These are phyloP conservation scores for Gymnothorax javanicus DNA, from an alignment of 2,797 vertebrate species.

Conservation along the genomic window DNA sequence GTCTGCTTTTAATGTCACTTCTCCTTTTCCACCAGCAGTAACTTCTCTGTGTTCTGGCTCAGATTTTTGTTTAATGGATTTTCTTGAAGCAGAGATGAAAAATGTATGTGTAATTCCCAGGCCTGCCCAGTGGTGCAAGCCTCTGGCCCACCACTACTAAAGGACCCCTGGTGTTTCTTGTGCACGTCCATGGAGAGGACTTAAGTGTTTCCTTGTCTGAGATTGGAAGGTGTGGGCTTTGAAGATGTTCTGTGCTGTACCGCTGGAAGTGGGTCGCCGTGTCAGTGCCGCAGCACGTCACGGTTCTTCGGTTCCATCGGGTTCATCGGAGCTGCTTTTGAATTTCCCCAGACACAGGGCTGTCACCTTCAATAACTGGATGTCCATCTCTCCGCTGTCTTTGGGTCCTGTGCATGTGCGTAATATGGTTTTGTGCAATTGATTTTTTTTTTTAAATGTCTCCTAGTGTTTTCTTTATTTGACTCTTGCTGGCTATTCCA, in stretches of 20 bases:
- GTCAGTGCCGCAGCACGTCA: neutral
- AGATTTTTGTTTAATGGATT: slow-evolving; percentile 30
- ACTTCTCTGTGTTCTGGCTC: neutral
- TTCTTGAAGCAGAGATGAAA: slow-evolving; percentile 27
- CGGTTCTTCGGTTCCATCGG: neutral
- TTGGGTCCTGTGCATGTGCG: neutral
- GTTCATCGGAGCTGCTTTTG: neutral
- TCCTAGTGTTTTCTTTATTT: neutral
- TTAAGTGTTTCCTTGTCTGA: neutral
- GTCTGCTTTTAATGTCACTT: neutral
- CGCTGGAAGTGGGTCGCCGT: neutral
- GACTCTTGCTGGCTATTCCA: neutral
- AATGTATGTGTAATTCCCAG: slow-evolving; percentile 31
- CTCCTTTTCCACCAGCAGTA: slow-evolving; percentile 3
- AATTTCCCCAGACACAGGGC: neutral
- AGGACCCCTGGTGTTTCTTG: slow-evolving; percentile 21
- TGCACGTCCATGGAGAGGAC: neutral
- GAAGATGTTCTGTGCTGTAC: neutral
- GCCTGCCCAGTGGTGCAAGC: neutral
- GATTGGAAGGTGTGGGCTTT: neutral
- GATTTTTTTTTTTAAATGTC: neutral
- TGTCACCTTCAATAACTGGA: neutral
- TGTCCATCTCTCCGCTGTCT: neutral
- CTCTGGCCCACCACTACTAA: neutral
- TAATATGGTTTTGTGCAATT: neutral